phyloP scores from a whole-genome alignment of 2,888 invertebrate genomes.

The Bellardia bayeri region DNA sequence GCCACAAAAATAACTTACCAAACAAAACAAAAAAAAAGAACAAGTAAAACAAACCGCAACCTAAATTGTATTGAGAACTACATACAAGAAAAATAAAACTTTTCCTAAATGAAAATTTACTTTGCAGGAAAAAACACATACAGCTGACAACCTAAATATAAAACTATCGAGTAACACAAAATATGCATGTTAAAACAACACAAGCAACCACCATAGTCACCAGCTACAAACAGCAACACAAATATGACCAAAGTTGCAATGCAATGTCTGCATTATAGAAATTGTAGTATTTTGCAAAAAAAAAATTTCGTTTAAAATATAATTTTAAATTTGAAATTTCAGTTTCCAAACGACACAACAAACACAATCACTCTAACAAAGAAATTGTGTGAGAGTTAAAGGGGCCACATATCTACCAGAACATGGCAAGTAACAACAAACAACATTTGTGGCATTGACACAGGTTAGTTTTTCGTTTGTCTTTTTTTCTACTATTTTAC shows the following conservation, averaged over 20 bases:
- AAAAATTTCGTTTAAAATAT: background rate
- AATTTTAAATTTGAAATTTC: background rate
- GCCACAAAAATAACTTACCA: background rate
- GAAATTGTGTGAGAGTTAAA: slow-evolving; percentile 33
- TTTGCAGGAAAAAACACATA: background rate
- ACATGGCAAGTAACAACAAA: slow-evolving; percentile 48
- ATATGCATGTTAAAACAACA: slow-evolving; percentile 6
- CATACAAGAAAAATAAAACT: background rate
- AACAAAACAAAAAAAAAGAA: background rate
- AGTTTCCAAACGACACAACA: background rate
- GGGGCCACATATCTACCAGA: slow-evolving; percentile 17
- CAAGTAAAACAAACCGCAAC: slow-evolving; percentile 23
- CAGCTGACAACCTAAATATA: slow-evolving; percentile 29
- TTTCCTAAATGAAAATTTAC: background rate
- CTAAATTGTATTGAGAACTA: slow-evolving; percentile 21
- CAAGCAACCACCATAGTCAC: background rate
- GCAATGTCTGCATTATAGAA: background rate
- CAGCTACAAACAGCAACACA: background rate
- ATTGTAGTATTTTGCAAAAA: background rate
- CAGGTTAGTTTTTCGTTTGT: slow-evolving; percentile 62
- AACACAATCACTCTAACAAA: background rate
- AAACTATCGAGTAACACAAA: background rate
- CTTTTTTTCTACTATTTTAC: background rate
- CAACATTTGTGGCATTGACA: slow-evolving; percentile 72
- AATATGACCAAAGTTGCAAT: slow-evolving; percentile 1